These are phyloP conservation scores for Drosophila lacicola DNA, from an alignment of 2,888 invertebrate genomes.

Conservation along the genomic window DNA sequence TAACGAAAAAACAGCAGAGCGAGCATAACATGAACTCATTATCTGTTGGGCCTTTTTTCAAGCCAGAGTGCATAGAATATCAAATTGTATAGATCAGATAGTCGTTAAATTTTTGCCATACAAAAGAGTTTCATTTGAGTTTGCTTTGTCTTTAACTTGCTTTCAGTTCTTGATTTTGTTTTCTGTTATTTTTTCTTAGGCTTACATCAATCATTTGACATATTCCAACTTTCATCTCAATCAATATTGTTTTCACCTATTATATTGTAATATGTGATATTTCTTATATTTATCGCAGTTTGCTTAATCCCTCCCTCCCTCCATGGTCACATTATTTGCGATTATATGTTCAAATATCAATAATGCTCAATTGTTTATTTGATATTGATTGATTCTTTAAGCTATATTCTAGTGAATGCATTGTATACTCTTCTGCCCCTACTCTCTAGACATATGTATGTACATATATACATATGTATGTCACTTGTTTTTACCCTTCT, in stretches of 20 bases:
- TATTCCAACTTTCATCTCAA: constrained; percentile 31
- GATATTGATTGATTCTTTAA: background rate
- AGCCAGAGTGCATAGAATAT: constrained; percentile 7
- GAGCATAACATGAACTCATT: too few species aligned
- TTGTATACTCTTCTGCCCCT: background rate
- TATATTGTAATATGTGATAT: background rate
- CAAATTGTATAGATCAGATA: constrained; percentile 7
- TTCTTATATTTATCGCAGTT: background rate
- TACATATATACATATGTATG: background rate
- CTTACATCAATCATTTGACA: constrained; percentile 23
- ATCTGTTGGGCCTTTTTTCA: background rate
- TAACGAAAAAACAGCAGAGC: too few species aligned
- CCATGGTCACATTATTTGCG: background rate
- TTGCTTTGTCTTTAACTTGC: constrained; percentile 12
- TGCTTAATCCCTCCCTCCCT: background rate
- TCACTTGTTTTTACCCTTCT: background rate
- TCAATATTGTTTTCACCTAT: constrained; percentile 22
- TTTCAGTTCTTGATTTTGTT: constrained; percentile 20
- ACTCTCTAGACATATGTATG: background rate
- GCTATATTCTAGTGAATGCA: background rate
- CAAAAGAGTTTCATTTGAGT: constrained; percentile 1
- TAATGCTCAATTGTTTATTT: background rate
- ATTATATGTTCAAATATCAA: constrained; percentile 1
- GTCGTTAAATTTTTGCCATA: constrained; percentile 6
- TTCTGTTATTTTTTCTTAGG: constrained; percentile 1